Percentiles rank a stretch among this genome's conserved stretches.
phyloP scores from a whole-genome alignment of 2,888 invertebrate species.

The Amphipyra berbera region DNA sequence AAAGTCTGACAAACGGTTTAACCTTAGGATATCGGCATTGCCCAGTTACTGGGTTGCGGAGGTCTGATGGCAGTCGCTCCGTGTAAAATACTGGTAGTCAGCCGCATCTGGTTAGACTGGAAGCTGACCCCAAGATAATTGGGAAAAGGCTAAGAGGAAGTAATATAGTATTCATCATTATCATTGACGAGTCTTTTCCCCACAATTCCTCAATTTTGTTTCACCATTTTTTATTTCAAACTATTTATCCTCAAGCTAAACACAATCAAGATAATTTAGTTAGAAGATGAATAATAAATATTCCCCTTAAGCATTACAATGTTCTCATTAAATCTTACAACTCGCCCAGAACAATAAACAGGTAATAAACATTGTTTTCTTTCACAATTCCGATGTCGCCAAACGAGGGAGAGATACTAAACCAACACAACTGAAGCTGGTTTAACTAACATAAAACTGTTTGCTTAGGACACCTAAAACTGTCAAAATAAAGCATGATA shows the following conservation, averaged over 20 bases:
- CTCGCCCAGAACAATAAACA: constrained; percentile 40
- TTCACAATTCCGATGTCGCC: constrained; percentile 24
- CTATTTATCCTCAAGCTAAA: constrained; percentile 16
- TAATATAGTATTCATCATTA: too few relatives aligned
- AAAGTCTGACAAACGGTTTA: too few relatives aligned
- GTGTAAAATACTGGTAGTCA: too few relatives aligned
- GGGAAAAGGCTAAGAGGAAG: too few relatives aligned
- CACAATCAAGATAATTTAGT: constrained; percentile 29
- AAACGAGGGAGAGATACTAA: constrained; percentile 36
- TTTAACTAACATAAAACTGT: constrained; percentile 45
- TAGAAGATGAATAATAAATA: constrained; percentile 26
- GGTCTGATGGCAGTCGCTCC: too few relatives aligned
- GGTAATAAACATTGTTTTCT: constrained; percentile 35
- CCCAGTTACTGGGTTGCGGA: too few relatives aligned
- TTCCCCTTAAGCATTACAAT: constrained; percentile 12
- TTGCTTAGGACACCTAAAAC: constrained; percentile 44
- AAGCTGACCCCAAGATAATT: too few relatives aligned
- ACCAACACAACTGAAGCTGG: constrained; percentile 36
- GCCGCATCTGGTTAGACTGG: too few relatives aligned
- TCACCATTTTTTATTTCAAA: background rate
- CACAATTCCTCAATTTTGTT: too few relatives aligned
- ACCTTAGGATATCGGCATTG: too few relatives aligned
- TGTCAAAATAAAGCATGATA: constrained; percentile 48
- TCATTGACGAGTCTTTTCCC: too few relatives aligned
- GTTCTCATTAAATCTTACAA: constrained; percentile 46